A percentile compares a stretch with the other conserved stretches of the same genome.
These are phyloP conservation scores for Anadara kagoshimensis DNA, from an alignment of 1,140 invertebrate species.

Conservation along the genomic window DNA sequence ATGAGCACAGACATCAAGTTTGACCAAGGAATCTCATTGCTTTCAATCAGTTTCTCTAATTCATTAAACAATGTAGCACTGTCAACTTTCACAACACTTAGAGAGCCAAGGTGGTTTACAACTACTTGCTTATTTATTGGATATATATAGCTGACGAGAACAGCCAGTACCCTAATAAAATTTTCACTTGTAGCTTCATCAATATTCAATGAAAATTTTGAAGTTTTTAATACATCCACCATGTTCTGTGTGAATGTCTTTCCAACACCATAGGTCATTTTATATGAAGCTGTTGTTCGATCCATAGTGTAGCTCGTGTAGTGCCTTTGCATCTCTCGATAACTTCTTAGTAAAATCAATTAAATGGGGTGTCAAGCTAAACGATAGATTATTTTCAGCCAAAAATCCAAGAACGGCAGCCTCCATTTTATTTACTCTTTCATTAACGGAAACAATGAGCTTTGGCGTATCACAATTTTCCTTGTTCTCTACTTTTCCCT, in stretches of 20 bases:
- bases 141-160: conserved; percentile 34
- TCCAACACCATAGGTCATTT: conserved; percentile 25
- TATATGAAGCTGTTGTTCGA: conserved; percentile 29
- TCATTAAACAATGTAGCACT: conserved; percentile 30
- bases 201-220: conserved; percentile 12
- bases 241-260: conserved; percentile 27
- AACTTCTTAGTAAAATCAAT: conserved; percentile 16
- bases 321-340: conserved; percentile 11
- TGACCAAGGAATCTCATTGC: conserved; percentile 40
- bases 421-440: conserved; percentile 20
- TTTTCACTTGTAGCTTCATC: conserved; percentile 16
- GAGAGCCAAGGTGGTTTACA: conserved; percentile 29
- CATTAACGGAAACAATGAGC: conserved; percentile 15
- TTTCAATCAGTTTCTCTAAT: conserved; percentile 31
- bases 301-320: conserved; percentile 14
- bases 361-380: conserved; percentile 13
- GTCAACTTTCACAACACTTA: conserved; percentile 28
- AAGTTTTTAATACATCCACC: conserved; percentile 5
- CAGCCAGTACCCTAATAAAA: conserved; percentile 32
- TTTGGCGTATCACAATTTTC: neutral
- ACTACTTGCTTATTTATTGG: conserved; percentile 1
- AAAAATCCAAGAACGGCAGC: conserved; percentile 28
- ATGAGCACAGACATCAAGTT: conserved; percentile 56
- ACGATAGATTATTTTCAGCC: conserved; percentile 26
- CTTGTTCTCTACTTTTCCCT: conserved; percentile 7